Evolutionary conservation across 2,888 invertebrate species (phyloP).

Genomic region (Meteorus colon): DNA sequence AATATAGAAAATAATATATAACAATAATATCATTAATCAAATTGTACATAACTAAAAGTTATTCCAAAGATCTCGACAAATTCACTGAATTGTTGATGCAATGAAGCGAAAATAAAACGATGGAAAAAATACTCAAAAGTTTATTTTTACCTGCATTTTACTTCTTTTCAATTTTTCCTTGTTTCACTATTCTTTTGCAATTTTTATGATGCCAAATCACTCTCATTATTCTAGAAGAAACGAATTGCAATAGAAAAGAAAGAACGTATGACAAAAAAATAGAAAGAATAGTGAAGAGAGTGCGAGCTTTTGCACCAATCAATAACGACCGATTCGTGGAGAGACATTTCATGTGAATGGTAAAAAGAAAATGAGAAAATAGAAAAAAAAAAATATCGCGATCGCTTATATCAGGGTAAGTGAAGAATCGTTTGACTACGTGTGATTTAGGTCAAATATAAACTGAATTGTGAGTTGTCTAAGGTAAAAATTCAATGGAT

Average conservation of each 20-base stretch:
- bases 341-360: conserved; percentile 13
- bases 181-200: not conserved
- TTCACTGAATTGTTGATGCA: conserved; percentile 3
- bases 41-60: conserved; percentile 17
- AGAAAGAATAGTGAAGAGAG: not conserved
- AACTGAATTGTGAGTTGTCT: conserved; percentile 11
- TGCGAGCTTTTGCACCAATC: not conserved
- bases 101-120: not conserved
- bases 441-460: conserved; percentile 25
- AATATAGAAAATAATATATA: not conserved
- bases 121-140: not conserved
- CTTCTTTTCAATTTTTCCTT: not conserved
- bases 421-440: conserved; percentile 17
- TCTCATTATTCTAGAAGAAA: not conserved
- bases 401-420: not conserved
- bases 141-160: not conserved
- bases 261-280: not conserved
- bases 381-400: conserved; percentile 14
- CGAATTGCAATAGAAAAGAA: not conserved
- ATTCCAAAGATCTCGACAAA: not conserved
- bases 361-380: not conserved
- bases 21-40: not conserved
- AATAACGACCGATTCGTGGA: conserved; percentile 14
- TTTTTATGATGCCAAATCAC: not conserved
- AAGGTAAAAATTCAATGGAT: conserved; percentile 23